phyloP scores from a whole-genome alignment of 2,888 invertebrate species.

The Didymodactylos carnosus region DNA sequence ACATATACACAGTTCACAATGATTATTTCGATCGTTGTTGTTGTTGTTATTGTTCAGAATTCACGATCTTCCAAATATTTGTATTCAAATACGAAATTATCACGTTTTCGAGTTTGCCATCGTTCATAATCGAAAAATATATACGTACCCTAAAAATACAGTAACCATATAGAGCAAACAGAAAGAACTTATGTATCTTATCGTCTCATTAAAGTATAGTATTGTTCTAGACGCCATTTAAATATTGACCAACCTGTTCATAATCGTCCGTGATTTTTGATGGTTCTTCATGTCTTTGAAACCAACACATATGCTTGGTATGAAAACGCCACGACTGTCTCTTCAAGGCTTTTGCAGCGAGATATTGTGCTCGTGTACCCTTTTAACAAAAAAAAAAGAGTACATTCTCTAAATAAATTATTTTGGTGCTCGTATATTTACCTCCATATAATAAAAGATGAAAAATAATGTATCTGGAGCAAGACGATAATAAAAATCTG shows the following conservation, averaged over 20 bases:
- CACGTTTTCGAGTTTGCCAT: conserved; percentile 99
- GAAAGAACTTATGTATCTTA: neutral
- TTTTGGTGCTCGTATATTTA: no score
- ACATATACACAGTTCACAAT: no score
- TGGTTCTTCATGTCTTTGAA: conserved; percentile 97
- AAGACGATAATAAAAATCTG: conserved; percentile 92
- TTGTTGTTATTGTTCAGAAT: neutral
- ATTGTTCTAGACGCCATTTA: no score
- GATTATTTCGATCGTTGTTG: no score
- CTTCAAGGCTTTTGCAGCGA: conserved; percentile 95
- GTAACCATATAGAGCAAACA: neutral
- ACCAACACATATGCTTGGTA: conserved; percentile 99
- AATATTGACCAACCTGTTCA: conserved; percentile 67
- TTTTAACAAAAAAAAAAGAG: neutral
- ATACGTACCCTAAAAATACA: conserved; percentile 62
- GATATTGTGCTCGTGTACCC: conserved; percentile 94
- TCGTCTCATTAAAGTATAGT: no score
- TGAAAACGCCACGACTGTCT: conserved; percentile 95
- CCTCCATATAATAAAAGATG: conserved; percentile 98
- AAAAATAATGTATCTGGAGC: conserved; percentile 96
- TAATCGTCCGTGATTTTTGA: conserved; percentile 98
- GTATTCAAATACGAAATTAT: conserved; percentile 99
- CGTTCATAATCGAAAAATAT: conserved; percentile 99
- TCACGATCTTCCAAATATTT: conserved; percentile 99
- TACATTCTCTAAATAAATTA: neutral